Evolutionary conservation across 2,797 vertebrate species (phyloP).

Genomic region (Dicrostonyx torquatus): DNA sequence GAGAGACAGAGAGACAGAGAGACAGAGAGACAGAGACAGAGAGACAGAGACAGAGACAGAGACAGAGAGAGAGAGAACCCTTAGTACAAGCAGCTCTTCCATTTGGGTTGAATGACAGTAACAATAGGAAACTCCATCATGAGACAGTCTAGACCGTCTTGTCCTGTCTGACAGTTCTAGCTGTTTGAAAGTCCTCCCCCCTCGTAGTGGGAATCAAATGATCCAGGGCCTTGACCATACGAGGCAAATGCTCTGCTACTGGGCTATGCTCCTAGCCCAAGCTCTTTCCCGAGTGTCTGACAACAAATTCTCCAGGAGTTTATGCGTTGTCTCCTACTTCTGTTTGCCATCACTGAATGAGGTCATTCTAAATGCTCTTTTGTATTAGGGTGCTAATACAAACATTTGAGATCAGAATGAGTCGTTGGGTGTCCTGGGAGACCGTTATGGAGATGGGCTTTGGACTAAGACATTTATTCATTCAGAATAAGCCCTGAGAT

Average conservation of each 20-base stretch:
- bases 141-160: background rate
- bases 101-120: background rate
- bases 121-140: background rate
- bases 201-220: background rate
- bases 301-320: background rate
- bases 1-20: too few relatives aligned
- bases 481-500: background rate
- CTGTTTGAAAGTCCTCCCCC: background rate
- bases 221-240: background rate
- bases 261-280: background rate
- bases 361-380: background rate
- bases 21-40: too few relatives aligned
- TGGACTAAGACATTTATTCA: background rate
- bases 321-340: background rate
- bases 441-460: background rate
- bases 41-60: background rate
- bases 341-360: background rate
- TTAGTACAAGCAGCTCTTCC: background rate
- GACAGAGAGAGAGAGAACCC: background rate
- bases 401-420: background rate
- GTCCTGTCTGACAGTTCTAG: background rate
- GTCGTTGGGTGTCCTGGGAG: background rate
- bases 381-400: background rate
- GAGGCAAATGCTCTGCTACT: background rate
- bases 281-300: background rate